phyloP scores from a whole-genome alignment of 2,888 invertebrate genomes.

The Gerris lacustris region DNA sequence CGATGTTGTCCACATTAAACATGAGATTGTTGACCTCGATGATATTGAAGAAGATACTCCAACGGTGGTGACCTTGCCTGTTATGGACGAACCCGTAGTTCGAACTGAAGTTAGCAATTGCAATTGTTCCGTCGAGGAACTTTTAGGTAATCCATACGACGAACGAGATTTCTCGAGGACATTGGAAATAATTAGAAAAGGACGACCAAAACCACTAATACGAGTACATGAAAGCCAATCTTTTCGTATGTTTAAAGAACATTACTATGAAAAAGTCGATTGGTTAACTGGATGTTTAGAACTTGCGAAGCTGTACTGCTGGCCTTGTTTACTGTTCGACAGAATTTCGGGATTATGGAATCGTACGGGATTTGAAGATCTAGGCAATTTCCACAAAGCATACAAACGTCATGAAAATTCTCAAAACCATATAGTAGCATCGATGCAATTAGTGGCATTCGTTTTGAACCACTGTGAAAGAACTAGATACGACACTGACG shows the following conservation, averaged over 20 bases:
- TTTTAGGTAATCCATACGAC: background rate
- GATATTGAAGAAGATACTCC: no score
- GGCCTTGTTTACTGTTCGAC: slow-evolving; percentile 9
- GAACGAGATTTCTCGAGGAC: background rate
- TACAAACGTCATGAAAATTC: background rate
- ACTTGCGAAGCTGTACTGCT: background rate
- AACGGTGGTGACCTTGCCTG: no score
- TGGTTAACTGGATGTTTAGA: slow-evolving; percentile 8
- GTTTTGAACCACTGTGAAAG: slow-evolving; percentile 1
- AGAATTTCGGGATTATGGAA: background rate
- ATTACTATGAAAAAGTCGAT: slow-evolving; percentile 4
- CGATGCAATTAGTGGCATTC: background rate
- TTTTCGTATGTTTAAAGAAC: background rate
- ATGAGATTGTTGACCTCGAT: no score
- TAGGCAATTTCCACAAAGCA: background rate
- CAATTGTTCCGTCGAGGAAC: background rate
- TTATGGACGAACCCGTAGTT: background rate
- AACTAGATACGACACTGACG: background rate
- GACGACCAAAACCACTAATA: background rate
- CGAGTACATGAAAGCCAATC: background rate
- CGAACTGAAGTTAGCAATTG: background rate
- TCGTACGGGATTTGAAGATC: background rate
- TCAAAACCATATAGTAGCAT: background rate
- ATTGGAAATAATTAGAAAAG: slow-evolving; percentile 9
- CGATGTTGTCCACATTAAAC: background rate